phyloP scores from a whole-genome alignment of 2,888 invertebrate species.

The Diachrysia chrysitis region DNA sequence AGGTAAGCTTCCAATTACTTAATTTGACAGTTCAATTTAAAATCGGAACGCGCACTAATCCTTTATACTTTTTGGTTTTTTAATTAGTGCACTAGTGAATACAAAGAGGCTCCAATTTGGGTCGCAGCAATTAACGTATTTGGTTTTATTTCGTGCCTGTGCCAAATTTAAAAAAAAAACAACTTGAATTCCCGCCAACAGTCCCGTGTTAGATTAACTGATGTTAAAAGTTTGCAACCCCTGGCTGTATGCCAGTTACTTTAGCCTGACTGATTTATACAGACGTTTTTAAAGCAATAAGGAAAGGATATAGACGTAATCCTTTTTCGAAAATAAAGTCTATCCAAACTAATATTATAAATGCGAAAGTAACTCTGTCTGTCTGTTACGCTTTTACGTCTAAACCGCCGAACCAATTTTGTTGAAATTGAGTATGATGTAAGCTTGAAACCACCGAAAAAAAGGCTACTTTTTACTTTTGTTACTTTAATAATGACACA shows the following conservation, averaged over 20 bases:
- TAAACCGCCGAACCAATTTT: no score
- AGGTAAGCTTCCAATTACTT: constrained; percentile 26
- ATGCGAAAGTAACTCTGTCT: no score
- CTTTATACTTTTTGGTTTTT: constrained; percentile 57
- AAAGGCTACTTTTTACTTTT: no score
- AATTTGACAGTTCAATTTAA: constrained; percentile 47
- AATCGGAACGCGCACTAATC: constrained; percentile 46
- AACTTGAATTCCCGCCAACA: constrained; percentile 79
- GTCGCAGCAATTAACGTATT: constrained; percentile 82
- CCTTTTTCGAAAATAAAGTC: neutral
- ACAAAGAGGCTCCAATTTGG: constrained; percentile 74
- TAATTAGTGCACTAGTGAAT: constrained; percentile 67
- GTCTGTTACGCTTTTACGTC: no score
- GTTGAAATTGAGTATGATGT: no score
- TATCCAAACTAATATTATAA: no score
- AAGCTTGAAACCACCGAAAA: no score
- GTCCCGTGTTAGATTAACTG: constrained; percentile 81
- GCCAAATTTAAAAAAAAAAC: constrained; percentile 80
- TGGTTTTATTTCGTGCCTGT: constrained; percentile 78
- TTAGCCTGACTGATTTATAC: constrained; percentile 73
- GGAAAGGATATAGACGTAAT: neutral
- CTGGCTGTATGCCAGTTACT: constrained; percentile 71
- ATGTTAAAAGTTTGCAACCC: constrained; percentile 78
- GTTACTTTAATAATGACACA: no score
- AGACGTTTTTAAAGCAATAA: constrained; percentile 34